Conservation (phyloP, 2,797 vertebrate genomes). For the Acanthis flammea region DNA sequence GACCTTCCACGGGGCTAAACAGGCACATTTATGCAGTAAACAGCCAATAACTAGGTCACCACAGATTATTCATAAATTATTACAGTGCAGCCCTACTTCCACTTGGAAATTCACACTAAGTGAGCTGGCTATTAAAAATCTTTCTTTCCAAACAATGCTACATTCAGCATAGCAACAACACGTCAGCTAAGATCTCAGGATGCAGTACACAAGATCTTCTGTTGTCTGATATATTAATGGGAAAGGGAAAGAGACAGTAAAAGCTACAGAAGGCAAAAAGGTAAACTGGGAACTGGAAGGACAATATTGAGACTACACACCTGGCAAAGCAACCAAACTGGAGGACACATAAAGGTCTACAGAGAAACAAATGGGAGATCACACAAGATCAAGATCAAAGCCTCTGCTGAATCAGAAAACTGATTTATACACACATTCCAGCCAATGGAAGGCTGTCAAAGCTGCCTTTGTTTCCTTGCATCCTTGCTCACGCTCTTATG, state of each 20-base stretch:
- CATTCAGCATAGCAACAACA: neutral
- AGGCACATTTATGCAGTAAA: neutral
- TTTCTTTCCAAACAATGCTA: neutral
- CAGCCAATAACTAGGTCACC: conserved; percentile 3
- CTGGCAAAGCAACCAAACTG: neutral
- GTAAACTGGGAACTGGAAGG: neutral
- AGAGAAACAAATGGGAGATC: neutral
- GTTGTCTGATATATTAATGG: neutral
- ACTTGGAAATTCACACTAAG: neutral
- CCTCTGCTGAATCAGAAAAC: neutral
- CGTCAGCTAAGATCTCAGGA: neutral
- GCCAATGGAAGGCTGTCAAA: neutral
- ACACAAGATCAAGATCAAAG: neutral
- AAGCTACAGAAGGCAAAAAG: neutral
- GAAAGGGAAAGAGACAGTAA: neutral
- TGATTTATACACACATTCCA: neutral
- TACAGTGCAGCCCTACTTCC: neutral
- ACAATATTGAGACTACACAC: neutral
- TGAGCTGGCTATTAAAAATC: neutral
- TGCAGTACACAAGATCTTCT: neutral
- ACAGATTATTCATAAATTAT: neutral
- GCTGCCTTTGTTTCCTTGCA: neutral
- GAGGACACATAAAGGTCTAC: neutral
- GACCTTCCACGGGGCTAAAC: neutral
- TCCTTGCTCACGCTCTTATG: neutral